These are phyloP conservation scores for Ormia ochracea DNA, from an alignment of 2,888 invertebrate species.

Conservation along the genomic window DNA sequence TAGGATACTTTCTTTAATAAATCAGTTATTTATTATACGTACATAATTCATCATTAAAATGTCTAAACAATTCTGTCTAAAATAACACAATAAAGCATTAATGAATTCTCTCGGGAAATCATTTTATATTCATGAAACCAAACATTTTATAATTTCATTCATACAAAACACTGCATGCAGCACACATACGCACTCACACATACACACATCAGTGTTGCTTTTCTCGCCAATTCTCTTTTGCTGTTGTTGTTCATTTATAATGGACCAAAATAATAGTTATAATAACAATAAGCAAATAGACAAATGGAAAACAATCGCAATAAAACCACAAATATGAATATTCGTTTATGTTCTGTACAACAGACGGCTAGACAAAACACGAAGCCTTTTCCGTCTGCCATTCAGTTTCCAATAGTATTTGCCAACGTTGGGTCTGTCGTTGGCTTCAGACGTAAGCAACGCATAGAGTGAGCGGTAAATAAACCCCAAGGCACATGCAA, in stretches of 20 bases:
- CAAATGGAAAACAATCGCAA: conserved; percentile 61
- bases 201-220: conserved; percentile 21
- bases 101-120: conserved; percentile 59
- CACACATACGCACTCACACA: conserved; percentile 20
- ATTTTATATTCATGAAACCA: conserved; percentile 1
- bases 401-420: conserved; percentile 8
- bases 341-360: neutral
- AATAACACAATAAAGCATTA: conserved; percentile 60
- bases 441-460: neutral
- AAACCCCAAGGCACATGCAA: conserved; percentile 64
- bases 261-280: conserved; percentile 57
- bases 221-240: neutral
- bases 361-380: conserved; percentile 54
- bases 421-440: conserved; percentile 1
- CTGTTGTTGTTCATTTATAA: conserved; percentile 41
- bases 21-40: conserved; percentile 56
- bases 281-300: conserved; percentile 59
- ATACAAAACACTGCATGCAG: conserved; percentile 8
- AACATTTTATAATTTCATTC: conserved; percentile 7
- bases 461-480: conserved; percentile 37
- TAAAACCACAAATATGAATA: conserved; percentile 57
- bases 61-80: conserved; percentile 47
- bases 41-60: conserved; percentile 45
- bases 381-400: conserved; percentile 41
- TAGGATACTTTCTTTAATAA: conserved; percentile 17